These are phyloP conservation scores for Caenorhabditis macrosperma DNA, from an alignment of 2,888 invertebrate species.

Conservation along the genomic window DNA sequence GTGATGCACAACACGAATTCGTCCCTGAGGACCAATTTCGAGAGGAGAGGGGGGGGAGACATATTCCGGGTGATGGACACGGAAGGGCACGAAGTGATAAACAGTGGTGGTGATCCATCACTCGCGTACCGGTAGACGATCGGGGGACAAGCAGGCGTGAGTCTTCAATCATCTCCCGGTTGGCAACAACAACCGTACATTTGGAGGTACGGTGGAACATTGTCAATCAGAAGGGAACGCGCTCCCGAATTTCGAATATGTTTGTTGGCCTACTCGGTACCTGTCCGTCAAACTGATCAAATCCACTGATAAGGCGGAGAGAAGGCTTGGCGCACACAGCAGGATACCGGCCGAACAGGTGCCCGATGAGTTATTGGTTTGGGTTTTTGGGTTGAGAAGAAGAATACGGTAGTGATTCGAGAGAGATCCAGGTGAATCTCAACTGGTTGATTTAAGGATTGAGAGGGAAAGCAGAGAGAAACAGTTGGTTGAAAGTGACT, in stretches of 20 bases:
- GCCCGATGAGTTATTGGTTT: conserved; percentile 24
- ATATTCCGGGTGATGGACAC: conserved; percentile 4
- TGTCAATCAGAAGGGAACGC: conserved; percentile 32
- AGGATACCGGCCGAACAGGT: conserved; percentile 18
- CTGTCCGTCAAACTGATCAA: conserved; percentile 44
- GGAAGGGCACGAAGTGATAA: conserved; percentile 27
- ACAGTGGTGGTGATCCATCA: conserved; percentile 37
- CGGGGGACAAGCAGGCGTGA: conserved; percentile 25
- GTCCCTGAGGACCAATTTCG: conserved; percentile 15
- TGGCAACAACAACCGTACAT: not conserved
- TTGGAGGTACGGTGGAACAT: not conserved
- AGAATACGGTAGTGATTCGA: not conserved
- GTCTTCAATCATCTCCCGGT: conserved; percentile 2
- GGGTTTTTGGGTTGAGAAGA: conserved; percentile 7
- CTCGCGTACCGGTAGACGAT: conserved; percentile 22
- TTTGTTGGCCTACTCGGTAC: conserved; percentile 7
- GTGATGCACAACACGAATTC: not conserved
- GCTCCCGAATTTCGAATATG: not conserved
- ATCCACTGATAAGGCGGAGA: conserved; percentile 35
- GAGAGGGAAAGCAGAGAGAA: not conserved
- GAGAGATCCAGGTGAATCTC: not conserved
- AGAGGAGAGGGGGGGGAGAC: not conserved
- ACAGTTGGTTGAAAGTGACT: conserved; percentile 11
- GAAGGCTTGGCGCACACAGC: conserved; percentile 9
- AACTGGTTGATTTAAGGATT: not conserved